Conservation (phyloP, 1,140 invertebrate species). For the Brachionus koreanus region DNA sequence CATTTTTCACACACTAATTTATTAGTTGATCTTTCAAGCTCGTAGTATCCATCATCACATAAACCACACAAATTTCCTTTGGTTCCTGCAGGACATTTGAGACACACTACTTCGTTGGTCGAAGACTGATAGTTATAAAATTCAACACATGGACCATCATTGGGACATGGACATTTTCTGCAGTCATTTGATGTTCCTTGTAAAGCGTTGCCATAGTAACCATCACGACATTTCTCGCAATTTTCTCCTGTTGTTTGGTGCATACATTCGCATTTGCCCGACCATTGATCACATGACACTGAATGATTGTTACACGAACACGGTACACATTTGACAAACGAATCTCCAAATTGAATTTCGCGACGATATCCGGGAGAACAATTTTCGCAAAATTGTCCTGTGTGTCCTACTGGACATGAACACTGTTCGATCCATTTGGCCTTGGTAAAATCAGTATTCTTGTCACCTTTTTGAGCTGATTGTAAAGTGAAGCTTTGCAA, state of each 20-base stretch:
- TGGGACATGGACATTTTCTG: conserved; percentile 86
- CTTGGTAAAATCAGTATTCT: background rate
- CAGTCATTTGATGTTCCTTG: conserved; percentile 80
- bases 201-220: conserved; percentile 90
- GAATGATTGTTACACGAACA: conserved; percentile 94
- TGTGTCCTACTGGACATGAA: conserved; percentile 81
- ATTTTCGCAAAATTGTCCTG: conserved; percentile 90
- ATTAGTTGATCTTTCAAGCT: conserved; percentile 66
- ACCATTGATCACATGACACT: conserved; percentile 88
- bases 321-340: conserved; percentile 84
- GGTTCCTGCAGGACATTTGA: conserved; percentile 89
- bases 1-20: conserved; percentile 72
- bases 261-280: conserved; percentile 89
- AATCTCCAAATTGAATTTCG: conserved; percentile 79
- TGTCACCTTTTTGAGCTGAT: background rate
- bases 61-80: conserved; percentile 77
- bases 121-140: conserved; percentile 52
- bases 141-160: conserved; percentile 79
- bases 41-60: conserved; percentile 85
- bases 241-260: conserved; percentile 92
- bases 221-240: conserved; percentile 84
- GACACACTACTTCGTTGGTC: conserved; percentile 70
- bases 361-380: conserved; percentile 88
- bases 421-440: conserved; percentile 92
- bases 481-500: background rate